Conservation (phyloP, 1,140 invertebrate genomes). For the Anthonomus grandis region DNA sequence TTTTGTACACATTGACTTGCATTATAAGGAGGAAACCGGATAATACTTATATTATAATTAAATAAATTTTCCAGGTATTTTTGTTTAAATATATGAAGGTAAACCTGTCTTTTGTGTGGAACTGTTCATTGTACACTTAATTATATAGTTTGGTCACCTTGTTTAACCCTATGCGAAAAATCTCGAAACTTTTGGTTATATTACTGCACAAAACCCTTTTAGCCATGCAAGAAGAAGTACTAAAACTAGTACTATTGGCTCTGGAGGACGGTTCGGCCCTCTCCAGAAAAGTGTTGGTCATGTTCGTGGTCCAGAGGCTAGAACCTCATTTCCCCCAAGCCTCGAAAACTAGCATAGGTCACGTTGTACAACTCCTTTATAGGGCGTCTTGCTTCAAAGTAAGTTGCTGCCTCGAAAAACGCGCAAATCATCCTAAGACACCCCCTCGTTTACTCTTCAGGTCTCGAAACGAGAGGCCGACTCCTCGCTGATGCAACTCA, state of each 20-base stretch:
- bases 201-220: constrained; percentile 32
- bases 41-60: too few relatives aligned
- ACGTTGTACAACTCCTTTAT: constrained; percentile 97
- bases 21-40: too few relatives aligned
- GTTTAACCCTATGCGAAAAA: too few relatives aligned
- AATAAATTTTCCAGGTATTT: too few relatives aligned
- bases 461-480: constrained; percentile 96
- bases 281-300: constrained; percentile 94
- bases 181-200: too few relatives aligned
- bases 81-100: too few relatives aligned
- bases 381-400: constrained; percentile 98
- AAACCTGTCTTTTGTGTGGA: too few relatives aligned
- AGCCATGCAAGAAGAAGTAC: constrained; percentile 98
- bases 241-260: constrained; percentile 90
- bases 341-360: constrained; percentile 97
- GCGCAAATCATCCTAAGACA: background rate
- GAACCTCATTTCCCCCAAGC: constrained; percentile 96
- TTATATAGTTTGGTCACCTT: too few relatives aligned
- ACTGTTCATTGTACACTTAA: too few relatives aligned
- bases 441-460: constrained; percentile 49
- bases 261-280: constrained; percentile 95
- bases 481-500: constrained; percentile 97
- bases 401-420: too few relatives aligned
- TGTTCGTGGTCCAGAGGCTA: constrained; percentile 97
- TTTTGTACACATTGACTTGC: too few relatives aligned